Evolutionary conservation across 2,888 invertebrate species (phyloP), one percentile per base, ranked within the genome.

Genomic region (Frankliniella fusca): DNA sequence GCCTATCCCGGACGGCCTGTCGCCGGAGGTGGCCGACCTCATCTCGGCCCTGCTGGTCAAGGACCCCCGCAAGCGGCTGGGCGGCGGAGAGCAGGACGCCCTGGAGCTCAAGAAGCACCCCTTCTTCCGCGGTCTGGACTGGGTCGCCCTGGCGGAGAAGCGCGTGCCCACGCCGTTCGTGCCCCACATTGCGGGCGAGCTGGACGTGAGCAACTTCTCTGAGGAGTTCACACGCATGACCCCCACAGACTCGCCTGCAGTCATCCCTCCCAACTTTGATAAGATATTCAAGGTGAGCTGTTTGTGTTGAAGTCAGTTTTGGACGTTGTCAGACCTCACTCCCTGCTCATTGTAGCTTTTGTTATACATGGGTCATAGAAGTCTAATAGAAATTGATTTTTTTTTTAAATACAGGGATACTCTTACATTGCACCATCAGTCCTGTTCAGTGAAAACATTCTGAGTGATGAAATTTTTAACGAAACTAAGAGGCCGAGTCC

Each of bases 151-250:
- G 81, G 92, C 94, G 1, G 90, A 90, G 0, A 95, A 97, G 86
- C 92, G 93, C 85, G 91, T 97, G 83, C 88, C 92, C 20, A 96
- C 98, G 0, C 98, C 98, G 1, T 97, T 98, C 89, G 93, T 94
- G 85, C 99, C 98, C n/a, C 91, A 92, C 83, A 93, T 98, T 84
- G 88, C 90, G 81, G 89, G 94, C 88, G 97, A 97, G 88, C 90
- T 96, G 84, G 98, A 99, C 89, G 96, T 97, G 20, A 95, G 96
- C 87, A 98, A 99, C 90, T 99, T 99, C 89, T 95, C 97, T 80
- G 96, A 96, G 84, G 98, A 99, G 89, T 99, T 99, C 89, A 99
- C 98, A 0, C 93, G 93, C 86, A 95, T 97, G 93, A 92, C 93
- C 81, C 94, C 97, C 11, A 93, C 95, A 0, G 97, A 98, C 89